These are phyloP conservation scores for Hippocampus comes DNA, from an alignment of 2,113 vertebrate genomes.

Conservation along the genomic window DNA sequence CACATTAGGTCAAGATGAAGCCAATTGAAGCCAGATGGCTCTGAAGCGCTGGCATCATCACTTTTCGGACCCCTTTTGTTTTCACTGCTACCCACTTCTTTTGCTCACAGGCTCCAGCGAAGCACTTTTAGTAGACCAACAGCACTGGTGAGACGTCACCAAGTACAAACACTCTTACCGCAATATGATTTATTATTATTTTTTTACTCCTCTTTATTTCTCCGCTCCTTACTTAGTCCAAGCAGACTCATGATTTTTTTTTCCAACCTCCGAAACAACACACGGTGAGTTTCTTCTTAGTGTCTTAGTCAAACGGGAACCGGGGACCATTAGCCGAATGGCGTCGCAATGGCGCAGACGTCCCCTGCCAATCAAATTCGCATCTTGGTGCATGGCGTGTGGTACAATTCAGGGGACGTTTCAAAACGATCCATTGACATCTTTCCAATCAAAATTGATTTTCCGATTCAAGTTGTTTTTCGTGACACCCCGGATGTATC, in stretches of 20 bases:
- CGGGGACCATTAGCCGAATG: too few relatives aligned
- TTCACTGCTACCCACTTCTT: constrained; percentile 57
- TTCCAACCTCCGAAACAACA: too few relatives aligned
- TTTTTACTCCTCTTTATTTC: background rate
- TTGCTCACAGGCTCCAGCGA: constrained; percentile 24
- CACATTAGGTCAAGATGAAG: constrained; percentile 37
- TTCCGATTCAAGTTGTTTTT: too few relatives aligned
- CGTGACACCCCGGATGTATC: too few relatives aligned
- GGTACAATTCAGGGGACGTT: too few relatives aligned
- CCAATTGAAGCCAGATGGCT: constrained; percentile 53
- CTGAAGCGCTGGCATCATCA: constrained; percentile 36
- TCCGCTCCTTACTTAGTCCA: background rate
- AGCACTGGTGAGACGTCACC: background rate
- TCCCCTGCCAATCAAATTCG: too few relatives aligned
- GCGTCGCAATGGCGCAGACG: too few relatives aligned
- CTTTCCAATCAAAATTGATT: too few relatives aligned
- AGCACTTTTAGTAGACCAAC: constrained; percentile 40
- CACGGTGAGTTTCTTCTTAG: too few relatives aligned
- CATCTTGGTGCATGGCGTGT: too few relatives aligned
- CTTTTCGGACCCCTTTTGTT: constrained; percentile 35
- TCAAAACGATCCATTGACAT: too few relatives aligned
- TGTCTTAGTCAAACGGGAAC: too few relatives aligned
- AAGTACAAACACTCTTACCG: constrained; percentile 37
- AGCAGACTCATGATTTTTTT: background rate
- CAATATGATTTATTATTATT: background rate